Percentiles rank a stretch among this genome's conserved stretches.
These are phyloP conservation scores for Armadillidium nasatum DNA, from an alignment of 1,140 invertebrate genomes.

Conservation along the genomic window DNA sequence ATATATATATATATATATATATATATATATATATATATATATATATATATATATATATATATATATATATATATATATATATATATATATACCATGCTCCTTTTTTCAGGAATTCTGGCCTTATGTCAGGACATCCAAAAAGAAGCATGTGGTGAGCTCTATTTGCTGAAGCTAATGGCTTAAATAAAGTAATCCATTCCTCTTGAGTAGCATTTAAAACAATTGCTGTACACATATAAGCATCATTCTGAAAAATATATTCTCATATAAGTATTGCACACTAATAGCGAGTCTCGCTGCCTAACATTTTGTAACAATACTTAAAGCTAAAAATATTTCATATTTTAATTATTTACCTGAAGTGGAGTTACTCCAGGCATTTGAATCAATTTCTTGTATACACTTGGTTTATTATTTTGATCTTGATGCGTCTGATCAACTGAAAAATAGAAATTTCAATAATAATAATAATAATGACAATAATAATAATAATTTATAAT, in stretches of 20 bases:
- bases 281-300: too few species aligned
- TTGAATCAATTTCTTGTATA: too few species aligned
- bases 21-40: conserved; percentile 12
- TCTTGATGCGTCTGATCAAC: too few species aligned
- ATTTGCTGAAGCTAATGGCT: conserved; percentile 49
- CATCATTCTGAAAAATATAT: conserved; percentile 47
- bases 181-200: conserved; percentile 49
- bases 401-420: too few species aligned
- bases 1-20: conserved; percentile 23
- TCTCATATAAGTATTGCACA: too few species aligned
- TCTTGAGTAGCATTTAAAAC: conserved; percentile 45
- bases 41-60: conserved; percentile 14
- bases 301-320: too few species aligned
- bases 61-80: conserved; percentile 3
- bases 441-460: too few species aligned
- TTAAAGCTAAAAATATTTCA: too few species aligned
- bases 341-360: too few species aligned
- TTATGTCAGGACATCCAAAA: conserved; percentile 58
- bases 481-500: too few species aligned
- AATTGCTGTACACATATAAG: conserved; percentile 49
- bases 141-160: conserved; percentile 60
- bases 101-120: not conserved
- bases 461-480: too few species aligned
- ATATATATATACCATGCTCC: not conserved
- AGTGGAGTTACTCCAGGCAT: too few species aligned